These are phyloP conservation scores for Drosophila austrosaltans DNA, from an alignment of 2,888 invertebrate species.

Conservation along the genomic window DNA sequence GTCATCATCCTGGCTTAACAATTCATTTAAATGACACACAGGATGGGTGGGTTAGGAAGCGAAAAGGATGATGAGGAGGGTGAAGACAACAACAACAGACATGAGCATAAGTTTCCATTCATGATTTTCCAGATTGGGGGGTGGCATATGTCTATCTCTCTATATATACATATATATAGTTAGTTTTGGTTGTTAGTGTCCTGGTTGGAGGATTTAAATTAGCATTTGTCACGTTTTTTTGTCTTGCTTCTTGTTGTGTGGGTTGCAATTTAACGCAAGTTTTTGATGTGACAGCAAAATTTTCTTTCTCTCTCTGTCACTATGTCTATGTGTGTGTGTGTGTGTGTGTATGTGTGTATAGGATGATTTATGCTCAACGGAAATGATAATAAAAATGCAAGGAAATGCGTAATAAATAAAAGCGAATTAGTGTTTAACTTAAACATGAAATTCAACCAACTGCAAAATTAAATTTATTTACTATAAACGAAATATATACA, in stretches of 20 bases:
- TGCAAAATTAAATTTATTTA: slow-evolving; percentile 12
- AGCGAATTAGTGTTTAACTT: slow-evolving; percentile 65
- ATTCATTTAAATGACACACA: slow-evolving; percentile 70
- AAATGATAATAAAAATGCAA: slow-evolving; percentile 77
- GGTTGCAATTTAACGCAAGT: slow-evolving; percentile 72
- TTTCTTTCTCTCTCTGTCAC: slow-evolving; percentile 38
- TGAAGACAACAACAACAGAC: slow-evolving; percentile 37
- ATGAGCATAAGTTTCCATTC: slow-evolving; percentile 72
- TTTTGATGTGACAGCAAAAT: slow-evolving; percentile 66
- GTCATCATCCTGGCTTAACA: slow-evolving; percentile 80
- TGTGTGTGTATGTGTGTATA: background rate
- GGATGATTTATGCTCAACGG: slow-evolving; percentile 74
- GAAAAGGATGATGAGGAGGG: slow-evolving; percentile 13
- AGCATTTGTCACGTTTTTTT: slow-evolving; percentile 79
- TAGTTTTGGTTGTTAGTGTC: slow-evolving; percentile 42
- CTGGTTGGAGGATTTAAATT: slow-evolving; percentile 77
- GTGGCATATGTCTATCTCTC: slow-evolving; percentile 22
- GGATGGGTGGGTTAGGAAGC: slow-evolving; percentile 30
- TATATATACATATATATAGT: slow-evolving; percentile 21
- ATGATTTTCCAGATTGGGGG: slow-evolving; percentile 55
- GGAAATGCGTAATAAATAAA: slow-evolving; percentile 77
- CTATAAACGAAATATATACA: background rate
- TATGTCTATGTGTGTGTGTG: slow-evolving; percentile 29
- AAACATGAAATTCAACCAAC: slow-evolving; percentile 54
- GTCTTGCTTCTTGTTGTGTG: slow-evolving; percentile 41